Evolutionary conservation across 1,140 invertebrate species (phyloP).

Genomic region (Hetaerina americana): DNA sequence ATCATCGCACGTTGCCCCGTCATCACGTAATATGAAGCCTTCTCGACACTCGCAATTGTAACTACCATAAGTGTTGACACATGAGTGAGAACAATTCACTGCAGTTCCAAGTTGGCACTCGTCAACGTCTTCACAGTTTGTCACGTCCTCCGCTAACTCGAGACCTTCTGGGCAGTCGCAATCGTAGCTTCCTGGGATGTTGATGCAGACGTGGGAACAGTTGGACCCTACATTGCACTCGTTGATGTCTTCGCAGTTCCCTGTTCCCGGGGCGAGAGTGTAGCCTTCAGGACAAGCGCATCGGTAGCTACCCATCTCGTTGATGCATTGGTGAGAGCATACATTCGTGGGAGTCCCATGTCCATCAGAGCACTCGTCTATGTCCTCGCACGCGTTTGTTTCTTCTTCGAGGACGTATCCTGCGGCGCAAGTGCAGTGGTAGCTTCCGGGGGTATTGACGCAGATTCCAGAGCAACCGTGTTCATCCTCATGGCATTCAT

Average conservation of each 20-base stretch:
- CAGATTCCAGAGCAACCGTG: constrained; percentile 28
- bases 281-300: constrained; percentile 44
- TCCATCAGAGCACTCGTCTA: constrained; percentile 29
- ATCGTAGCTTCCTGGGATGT: constrained; percentile 56
- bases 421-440: constrained; percentile 27
- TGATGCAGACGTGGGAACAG: constrained; percentile 55
- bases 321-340: constrained; percentile 32
- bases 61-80: background rate
- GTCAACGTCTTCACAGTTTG: constrained; percentile 46
- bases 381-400: constrained; percentile 30
- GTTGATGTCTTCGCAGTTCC: constrained; percentile 24
- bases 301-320: constrained; percentile 36
- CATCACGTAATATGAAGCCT: constrained; percentile 19
- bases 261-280: constrained; percentile 13
- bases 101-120: constrained; percentile 40
- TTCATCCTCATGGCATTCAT: constrained; percentile 29
- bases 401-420: constrained; percentile 26
- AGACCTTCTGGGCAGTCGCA: constrained; percentile 56
- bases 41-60: background rate
- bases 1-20: constrained; percentile 8
- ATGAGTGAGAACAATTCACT: constrained; percentile 41
- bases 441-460: constrained; percentile 41
- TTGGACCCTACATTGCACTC: constrained; percentile 30
- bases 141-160: constrained; percentile 31
- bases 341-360: constrained; percentile 26